phyloP scores from a whole-genome alignment of 2,113 vertebrate species.

The Sinocyclocheilus grahami region DNA sequence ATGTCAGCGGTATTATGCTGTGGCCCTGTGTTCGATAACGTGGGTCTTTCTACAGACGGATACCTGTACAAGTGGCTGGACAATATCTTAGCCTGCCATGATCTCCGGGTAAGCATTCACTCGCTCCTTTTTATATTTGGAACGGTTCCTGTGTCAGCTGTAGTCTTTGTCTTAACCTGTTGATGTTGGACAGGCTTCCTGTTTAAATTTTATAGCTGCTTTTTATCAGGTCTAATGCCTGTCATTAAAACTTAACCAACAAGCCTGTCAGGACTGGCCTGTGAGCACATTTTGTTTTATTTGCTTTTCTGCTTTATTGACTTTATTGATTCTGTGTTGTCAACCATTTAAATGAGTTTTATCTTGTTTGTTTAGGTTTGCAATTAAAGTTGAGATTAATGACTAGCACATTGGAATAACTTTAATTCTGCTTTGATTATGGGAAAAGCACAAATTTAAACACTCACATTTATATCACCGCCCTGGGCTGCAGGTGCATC shows the following conservation, averaged over 20 bases:
- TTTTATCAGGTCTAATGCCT: not conserved
- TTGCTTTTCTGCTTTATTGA: not conserved
- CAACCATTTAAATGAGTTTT: not conserved
- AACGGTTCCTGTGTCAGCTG: not conserved
- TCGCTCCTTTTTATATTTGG: constrained; percentile 15
- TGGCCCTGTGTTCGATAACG: constrained; percentile 96
- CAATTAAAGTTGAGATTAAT: not conserved
- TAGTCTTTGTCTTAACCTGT: not conserved
- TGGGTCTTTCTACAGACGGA: constrained; percentile 94
- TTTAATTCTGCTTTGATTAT: not conserved
- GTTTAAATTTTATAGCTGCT: constrained; percentile 1
- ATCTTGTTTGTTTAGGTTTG: not conserved
- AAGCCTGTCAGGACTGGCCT: not conserved
- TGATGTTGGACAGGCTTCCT: not conserved
- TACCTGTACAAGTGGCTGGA: constrained; percentile 99
- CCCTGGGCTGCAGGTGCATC: constrained; percentile 84
- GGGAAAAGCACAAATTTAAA: not conserved
- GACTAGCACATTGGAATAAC: not conserved
- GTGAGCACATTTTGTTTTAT: not conserved
- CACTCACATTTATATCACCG: not conserved
- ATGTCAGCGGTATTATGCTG: constrained; percentile 98
- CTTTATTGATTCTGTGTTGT: not conserved
- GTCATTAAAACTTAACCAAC: not conserved
- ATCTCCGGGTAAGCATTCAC: constrained; percentile 84
- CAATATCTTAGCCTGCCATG: constrained; percentile 97